Evolutionary conservation across 1,140 invertebrate genomes (phyloP).

Genomic region (Drosophila murphyi): DNA sequence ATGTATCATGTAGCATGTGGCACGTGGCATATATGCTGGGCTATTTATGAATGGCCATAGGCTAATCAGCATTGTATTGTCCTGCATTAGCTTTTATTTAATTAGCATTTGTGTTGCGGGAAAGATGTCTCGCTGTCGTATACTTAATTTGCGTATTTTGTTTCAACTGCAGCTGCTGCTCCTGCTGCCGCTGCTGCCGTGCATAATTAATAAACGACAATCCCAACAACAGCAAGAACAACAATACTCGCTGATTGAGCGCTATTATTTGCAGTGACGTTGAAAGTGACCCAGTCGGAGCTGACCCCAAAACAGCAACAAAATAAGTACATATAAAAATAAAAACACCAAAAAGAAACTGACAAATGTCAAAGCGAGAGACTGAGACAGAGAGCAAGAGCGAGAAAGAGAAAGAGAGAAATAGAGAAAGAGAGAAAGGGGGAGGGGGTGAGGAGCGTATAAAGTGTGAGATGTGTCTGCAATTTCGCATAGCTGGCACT

Average conservation of each 20-base stretch:
- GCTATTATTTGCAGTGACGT: constrained; percentile 31
- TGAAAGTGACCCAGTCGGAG: constrained; percentile 43
- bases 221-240: constrained; percentile 9
- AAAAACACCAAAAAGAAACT: constrained; percentile 17
- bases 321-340: not conserved
- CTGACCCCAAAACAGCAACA: constrained; percentile 21
- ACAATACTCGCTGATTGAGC: constrained; percentile 34
- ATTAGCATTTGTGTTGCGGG: constrained; percentile 26
- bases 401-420: not conserved
- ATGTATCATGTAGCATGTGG: constrained; percentile 23
- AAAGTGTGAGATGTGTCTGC: constrained; percentile 38
- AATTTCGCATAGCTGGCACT: constrained; percentile 51
- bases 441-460: not conserved
- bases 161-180: constrained; percentile 10
- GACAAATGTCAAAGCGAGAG: constrained; percentile 1
- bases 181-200: constrained; percentile 9
- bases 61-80: constrained; percentile 46
- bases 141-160: constrained; percentile 44
- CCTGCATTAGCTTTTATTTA: constrained; percentile 37
- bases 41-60: constrained; percentile 32
- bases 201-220: constrained; percentile 51
- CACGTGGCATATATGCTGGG: constrained; percentile 12
- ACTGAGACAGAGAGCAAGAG: not conserved
- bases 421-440: not conserved
- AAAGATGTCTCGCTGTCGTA: constrained; percentile 22